phyloP scores from a whole-genome alignment of 2,888 invertebrate species.

The Patella pellucida region DNA sequence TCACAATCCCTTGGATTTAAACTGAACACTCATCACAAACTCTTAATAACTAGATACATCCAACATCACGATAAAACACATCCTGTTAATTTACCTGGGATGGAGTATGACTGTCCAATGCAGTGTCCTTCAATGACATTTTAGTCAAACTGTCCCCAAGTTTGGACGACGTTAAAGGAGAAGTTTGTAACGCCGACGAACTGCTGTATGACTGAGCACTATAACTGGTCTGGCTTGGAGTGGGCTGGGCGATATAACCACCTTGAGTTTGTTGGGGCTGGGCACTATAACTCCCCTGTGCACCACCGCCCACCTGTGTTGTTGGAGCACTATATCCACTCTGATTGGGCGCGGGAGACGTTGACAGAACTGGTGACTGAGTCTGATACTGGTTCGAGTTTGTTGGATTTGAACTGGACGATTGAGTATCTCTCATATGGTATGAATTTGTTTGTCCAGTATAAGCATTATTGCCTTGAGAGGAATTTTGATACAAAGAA shows the following conservation, averaged over 20 bases:
- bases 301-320: conserved; percentile 35
- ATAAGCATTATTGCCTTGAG: conserved; percentile 23
- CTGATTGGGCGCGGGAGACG: conserved; percentile 15
- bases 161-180: conserved; percentile 58
- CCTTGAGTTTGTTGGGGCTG: conserved; percentile 49
- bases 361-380: conserved; percentile 7
- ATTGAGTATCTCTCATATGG: conserved; percentile 43
- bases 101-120: conserved; percentile 45
- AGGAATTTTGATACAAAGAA: conserved; percentile 35
- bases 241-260: conserved; percentile 54
- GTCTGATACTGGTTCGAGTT: conserved; percentile 40
- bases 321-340: conserved; percentile 32
- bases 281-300: conserved; percentile 32
- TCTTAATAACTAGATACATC: too few species aligned
- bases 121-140: conserved; percentile 61
- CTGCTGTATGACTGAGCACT: conserved; percentile 26
- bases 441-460: conserved; percentile 51
- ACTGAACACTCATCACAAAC: too few species aligned
- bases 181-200: conserved; percentile 46
- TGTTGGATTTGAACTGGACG: conserved; percentile 22
- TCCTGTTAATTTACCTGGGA: conserved; percentile 47
- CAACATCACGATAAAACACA: background rate
- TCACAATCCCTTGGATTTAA: background rate
- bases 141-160: conserved; percentile 64
- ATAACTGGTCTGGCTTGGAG: conserved; percentile 26